phyloP scores from a whole-genome alignment of 64 coral and sea anemone species.

The Astreopora myriophthalma region DNA sequence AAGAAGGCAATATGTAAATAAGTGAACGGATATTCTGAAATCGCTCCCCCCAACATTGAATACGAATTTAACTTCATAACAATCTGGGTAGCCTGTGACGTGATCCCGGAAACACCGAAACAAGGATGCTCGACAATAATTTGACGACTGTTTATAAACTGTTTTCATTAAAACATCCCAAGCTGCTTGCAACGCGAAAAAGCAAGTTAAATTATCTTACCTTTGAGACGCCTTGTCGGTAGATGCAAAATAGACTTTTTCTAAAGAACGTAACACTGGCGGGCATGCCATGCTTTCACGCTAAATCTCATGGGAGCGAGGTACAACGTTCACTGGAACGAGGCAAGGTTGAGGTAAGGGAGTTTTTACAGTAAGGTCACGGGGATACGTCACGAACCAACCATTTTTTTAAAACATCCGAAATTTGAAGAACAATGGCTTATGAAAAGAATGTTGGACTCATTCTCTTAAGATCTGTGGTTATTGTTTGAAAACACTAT shows the following conservation, averaged over 20 bases:
- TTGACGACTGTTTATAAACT: no score
- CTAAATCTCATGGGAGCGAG: not conserved
- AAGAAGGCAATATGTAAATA: no score
- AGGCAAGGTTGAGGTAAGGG: not conserved
- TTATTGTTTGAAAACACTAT: not conserved
- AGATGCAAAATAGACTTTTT: constrained; percentile 68
- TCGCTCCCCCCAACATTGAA: no score
- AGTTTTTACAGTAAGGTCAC: not conserved
- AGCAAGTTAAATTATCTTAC: not conserved
- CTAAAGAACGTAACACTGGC: constrained; percentile 66
- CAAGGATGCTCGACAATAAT: not conserved
- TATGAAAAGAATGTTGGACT: not conserved
- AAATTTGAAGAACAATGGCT: not conserved
- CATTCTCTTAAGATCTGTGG: not conserved
- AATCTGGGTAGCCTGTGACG: no score
- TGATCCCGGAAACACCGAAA: no score
- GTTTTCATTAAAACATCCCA: not conserved
- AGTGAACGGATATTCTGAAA: no score
- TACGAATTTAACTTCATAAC: no score
- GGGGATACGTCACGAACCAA: constrained; percentile 8
- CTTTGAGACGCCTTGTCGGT: constrained; percentile 36
- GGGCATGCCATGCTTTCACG: not conserved
- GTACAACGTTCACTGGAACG: not conserved
- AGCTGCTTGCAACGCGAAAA: not conserved
- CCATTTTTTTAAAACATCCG: not conserved